Conservation (phyloP, 2,888 invertebrate species). For the Colletes collaris region DNA sequence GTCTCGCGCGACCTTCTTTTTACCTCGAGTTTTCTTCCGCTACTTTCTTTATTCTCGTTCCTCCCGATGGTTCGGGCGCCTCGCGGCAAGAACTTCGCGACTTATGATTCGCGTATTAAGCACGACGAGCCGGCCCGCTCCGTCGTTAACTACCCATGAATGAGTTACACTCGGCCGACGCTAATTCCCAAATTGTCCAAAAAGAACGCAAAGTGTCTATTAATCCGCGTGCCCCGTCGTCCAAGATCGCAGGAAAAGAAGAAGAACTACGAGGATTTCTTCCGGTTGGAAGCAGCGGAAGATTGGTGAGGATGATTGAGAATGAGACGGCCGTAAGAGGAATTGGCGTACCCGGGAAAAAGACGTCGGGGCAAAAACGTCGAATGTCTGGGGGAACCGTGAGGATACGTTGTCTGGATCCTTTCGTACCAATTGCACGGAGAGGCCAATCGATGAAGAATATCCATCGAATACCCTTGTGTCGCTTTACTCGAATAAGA, state of each 20-base stretch:
- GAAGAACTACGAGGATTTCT: constrained; percentile 56
- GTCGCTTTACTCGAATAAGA: not conserved
- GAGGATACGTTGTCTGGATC: constrained; percentile 1
- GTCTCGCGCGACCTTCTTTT: constrained; percentile 65
- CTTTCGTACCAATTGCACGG: constrained; percentile 16
- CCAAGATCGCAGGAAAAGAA: constrained; percentile 18
- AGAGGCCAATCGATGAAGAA: not conserved
- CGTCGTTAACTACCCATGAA: constrained; percentile 82
- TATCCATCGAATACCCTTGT: not conserved
- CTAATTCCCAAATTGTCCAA: constrained; percentile 78
- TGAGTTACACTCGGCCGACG: constrained; percentile 78
- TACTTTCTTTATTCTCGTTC: constrained; percentile 40
- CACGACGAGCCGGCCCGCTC: constrained; percentile 53
- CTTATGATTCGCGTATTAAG: constrained; percentile 80
- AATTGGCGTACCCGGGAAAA: constrained; percentile 39
- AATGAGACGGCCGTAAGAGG: constrained; percentile 34
- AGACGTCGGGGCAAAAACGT: constrained; percentile 29
- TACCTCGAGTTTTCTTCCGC: constrained; percentile 47
- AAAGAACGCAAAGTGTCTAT: constrained; percentile 72
- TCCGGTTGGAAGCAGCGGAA: constrained; percentile 52
- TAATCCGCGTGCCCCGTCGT: constrained; percentile 65
- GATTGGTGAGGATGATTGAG: constrained; percentile 46
- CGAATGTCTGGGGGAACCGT: constrained; percentile 13
- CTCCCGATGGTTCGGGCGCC: constrained; percentile 34
- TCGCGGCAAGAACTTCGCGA: constrained; percentile 74